Base-by-base conservation (phyloP, 2,113 vertebrate species). In the Zeus faber region DNA sequence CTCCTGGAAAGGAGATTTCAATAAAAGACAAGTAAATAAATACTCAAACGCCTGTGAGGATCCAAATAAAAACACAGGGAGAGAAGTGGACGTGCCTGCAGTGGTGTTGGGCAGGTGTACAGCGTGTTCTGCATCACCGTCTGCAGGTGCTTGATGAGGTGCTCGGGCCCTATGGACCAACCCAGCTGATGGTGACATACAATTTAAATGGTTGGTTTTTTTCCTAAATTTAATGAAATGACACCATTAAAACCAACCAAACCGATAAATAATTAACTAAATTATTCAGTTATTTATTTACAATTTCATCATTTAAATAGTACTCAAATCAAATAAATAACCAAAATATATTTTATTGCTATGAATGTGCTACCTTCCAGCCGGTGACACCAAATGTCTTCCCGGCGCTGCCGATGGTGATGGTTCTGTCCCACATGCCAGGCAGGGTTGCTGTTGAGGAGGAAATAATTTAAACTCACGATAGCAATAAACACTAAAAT, bases 361-460 rank as follows among this genome's bases (percentile, higher is more conserved):
- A n/a, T n/a, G 33, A 11, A 22, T 0, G 9, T 29, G 53, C 73
- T 68, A 98, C 96, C 92, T 98, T 99, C 96, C 96, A 99, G 43
- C 96, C 96, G 16, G 96, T 99, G 37, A 97, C 93, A 59, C 93
- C 96, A 40, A 95, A 99, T 0, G 94, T 94, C 83, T 98, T 99
- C 31, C 96, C 95, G 50, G 94, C 95, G 59, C 96, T 99, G 87
- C 96, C 85, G 50, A 99, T 84, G 0, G 94, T 98, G 65, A 98
- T 35, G 8, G 96, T 98, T 89, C 96, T 90, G 11, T 98, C 95
- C 96, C 96, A 99, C 96, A 99, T 99, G 40, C 95, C 95, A 56
- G 97, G 95, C 49, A 99, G 87, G 0, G 87, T 93, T 66, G 95
- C 96, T 99, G 59, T 40, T 53, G 61, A 20, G 4, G 69, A 26